Evolutionary conservation across 2,113 vertebrate genomes (phyloP), one percentile per base, ranked within the genome.

Genomic region (Istiophorus platypterus): DNA sequence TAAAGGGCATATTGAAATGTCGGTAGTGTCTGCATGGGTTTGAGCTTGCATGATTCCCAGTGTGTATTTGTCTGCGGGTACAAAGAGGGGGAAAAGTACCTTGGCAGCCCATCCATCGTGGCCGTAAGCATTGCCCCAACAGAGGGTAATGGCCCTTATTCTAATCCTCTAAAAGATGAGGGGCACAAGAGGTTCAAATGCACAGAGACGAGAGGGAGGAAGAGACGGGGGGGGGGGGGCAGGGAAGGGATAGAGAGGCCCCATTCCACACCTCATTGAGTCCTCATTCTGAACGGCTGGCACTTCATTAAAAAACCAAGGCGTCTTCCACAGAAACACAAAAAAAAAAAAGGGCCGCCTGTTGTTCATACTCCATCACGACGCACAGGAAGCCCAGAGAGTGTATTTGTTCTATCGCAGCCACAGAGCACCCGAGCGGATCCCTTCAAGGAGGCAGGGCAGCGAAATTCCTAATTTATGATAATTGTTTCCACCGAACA

Each of bases 241-340:
- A 68, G 64, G 79, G 74, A 71, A 84, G 72, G 39, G 76, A 78
- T 81, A 67, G 74, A 83, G 85, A 76, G 80, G 85, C 78, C 84
- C 84, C 79, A 89, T 90, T 89, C 87, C 80, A 85, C 57, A 90
- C 89, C 91, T 92, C 93, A 93, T 91, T 93, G 92, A 91, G 69
- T 87, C 76, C 64, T 81, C 77, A 76, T 92, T 89, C 58, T 31
- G 69, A 91, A 76, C 54, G 72, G 71, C 74, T 45, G 37, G 74
- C 81, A 83, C 82, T 87, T 92, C 92, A 93, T 93, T 94, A 91
- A 85, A 87, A 88, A 72, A 68, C 63, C 0, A 77, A 79, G 69
- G 71, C 82, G 20, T 81, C 72, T 79, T 72, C 70, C 4, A 34
- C 34, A 2, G 78, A 66, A 74, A 81, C 27, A 70, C 58, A 77